Evolutionary conservation across 2,888 invertebrate genomes (phyloP).

Genomic region (Coremacera marginata): DNA sequence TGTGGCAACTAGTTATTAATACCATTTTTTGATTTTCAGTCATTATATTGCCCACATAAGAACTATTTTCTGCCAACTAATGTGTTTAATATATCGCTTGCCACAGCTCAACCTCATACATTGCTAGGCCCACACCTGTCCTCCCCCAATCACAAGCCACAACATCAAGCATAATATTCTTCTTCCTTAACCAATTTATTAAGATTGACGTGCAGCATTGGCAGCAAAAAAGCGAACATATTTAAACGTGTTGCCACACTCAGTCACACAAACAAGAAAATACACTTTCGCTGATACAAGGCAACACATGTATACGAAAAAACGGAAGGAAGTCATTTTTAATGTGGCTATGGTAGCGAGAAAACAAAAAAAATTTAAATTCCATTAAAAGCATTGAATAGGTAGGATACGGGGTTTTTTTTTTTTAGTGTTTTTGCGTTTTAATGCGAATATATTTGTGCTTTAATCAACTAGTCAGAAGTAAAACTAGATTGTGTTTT

Average conservation of each 20-base stretch:
- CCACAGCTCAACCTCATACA: too few species aligned
- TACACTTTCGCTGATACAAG: neutral
- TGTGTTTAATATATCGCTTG: too few species aligned
- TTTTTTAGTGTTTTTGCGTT: neutral
- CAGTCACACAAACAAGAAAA: neutral
- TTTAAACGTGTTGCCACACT: neutral
- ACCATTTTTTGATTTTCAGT: too few species aligned
- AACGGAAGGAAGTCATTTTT: constrained; percentile 25
- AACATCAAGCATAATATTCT: neutral
- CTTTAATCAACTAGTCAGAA: too few species aligned
- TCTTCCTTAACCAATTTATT: constrained; percentile 10
- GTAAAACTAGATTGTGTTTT: too few species aligned
- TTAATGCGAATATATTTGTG: too few species aligned
- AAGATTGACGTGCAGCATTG: constrained; percentile 27
- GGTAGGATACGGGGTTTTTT: too few species aligned
- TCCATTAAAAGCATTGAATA: constrained; percentile 7
- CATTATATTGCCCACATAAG: too few species aligned
- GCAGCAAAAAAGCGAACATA: neutral
- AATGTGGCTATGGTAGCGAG: neutral
- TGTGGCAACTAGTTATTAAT: too few species aligned
- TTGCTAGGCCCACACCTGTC: too few species aligned
- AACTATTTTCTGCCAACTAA: too few species aligned
- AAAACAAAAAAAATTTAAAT: neutral
- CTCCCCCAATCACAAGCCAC: too few species aligned
- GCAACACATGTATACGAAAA: neutral